phyloP scores from a whole-genome alignment of 2,888 invertebrate species.

The Lottia scabra region DNA sequence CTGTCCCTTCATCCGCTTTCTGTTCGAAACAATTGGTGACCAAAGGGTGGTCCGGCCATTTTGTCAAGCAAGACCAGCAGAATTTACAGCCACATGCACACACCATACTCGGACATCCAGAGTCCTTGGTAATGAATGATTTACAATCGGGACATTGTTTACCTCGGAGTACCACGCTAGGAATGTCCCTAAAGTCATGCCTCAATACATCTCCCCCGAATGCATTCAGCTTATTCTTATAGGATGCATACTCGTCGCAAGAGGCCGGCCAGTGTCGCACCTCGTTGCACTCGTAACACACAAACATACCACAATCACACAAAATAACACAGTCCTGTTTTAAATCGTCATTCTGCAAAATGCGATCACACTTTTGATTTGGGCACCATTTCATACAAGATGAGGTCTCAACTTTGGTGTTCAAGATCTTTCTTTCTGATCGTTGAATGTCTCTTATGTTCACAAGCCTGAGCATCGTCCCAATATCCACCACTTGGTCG shows the following conservation, averaged over 20 bases:
- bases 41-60: slow-evolving; percentile 14
- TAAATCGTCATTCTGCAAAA: background rate
- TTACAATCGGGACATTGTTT: slow-evolving; percentile 48
- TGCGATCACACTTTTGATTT: background rate
- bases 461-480: background rate
- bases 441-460: background rate
- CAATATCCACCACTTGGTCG: background rate
- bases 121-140: slow-evolving; percentile 40
- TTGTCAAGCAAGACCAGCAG: slow-evolving; percentile 46
- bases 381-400: background rate
- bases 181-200: too few species aligned
- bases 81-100: slow-evolving; percentile 41
- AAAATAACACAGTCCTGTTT: background rate
- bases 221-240: slow-evolving; percentile 29
- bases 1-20: background rate
- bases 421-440: background rate
- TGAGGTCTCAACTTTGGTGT: background rate
- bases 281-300: slow-evolving; percentile 45
- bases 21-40: background rate
- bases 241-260: slow-evolving; percentile 32
- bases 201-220: slow-evolving; percentile 27
- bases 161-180: slow-evolving; percentile 26
- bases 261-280: slow-evolving; percentile 46
- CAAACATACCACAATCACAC: slow-evolving; percentile 38
- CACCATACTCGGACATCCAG: slow-evolving; percentile 41